phyloP scores from a whole-genome alignment of 2,797 vertebrate species.

The Triplophysa yarkandensis region DNA sequence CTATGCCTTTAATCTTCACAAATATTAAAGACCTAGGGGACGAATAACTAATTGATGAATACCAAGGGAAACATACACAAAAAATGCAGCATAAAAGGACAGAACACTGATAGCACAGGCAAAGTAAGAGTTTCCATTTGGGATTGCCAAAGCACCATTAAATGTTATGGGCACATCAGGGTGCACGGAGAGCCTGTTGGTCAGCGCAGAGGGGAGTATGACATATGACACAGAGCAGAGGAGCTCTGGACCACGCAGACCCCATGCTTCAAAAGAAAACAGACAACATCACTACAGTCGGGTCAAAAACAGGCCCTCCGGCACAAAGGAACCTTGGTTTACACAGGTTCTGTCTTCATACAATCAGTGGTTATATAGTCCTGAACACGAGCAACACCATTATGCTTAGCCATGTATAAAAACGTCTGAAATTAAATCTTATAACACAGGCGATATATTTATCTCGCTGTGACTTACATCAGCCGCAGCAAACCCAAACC shows the following conservation, averaged over 20 bases:
- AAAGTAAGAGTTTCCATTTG: slow-evolving; percentile 81
- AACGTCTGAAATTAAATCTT: slow-evolving; percentile 17
- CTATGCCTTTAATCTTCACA: no score
- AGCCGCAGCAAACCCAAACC: slow-evolving; percentile 25
- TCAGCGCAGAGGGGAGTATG: slow-evolving; percentile 77
- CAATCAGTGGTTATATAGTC: not conserved
- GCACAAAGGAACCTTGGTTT: slow-evolving; percentile 47
- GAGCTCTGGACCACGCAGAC: slow-evolving; percentile 72
- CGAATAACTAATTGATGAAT: slow-evolving; percentile 66
- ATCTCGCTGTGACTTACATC: slow-evolving; percentile 32
- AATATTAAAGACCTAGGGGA: no score
- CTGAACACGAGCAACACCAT: slow-evolving; percentile 9
- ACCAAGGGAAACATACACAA: slow-evolving; percentile 49
- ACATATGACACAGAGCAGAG: slow-evolving; percentile 83
- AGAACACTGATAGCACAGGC: slow-evolving; percentile 69
- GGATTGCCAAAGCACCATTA: slow-evolving; percentile 80
- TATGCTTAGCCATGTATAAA: not conserved
- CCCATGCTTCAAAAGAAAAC: slow-evolving; percentile 76
- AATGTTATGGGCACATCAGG: slow-evolving; percentile 83
- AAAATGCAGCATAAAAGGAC: slow-evolving; percentile 61
- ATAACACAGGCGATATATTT: slow-evolving; percentile 10
- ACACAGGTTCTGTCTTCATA: slow-evolving; percentile 18
- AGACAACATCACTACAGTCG: slow-evolving; percentile 58
- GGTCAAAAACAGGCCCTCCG: slow-evolving; percentile 55
- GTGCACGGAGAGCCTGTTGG: slow-evolving; percentile 70